These are phyloP conservation scores for Nymphalis urticae DNA, from an alignment of 2,888 invertebrate species.

Conservation along the genomic window DNA sequence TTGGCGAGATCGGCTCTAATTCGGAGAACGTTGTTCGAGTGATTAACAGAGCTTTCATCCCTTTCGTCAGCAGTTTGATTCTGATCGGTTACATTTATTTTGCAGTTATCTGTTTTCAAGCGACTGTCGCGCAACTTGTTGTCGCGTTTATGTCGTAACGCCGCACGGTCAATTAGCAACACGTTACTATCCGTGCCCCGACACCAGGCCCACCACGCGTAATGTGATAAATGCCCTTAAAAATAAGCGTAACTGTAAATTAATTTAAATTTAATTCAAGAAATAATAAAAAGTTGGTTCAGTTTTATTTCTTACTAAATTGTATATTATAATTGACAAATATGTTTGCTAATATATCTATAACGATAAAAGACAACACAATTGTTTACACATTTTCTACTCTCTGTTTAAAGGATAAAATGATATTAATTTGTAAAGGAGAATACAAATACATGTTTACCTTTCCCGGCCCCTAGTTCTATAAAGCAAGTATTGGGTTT, in stretches of 20 bases:
- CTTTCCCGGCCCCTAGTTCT: slow-evolving; percentile 96
- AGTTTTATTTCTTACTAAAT: not conserved
- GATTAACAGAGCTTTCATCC: not conserved
- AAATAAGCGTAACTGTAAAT: not conserved
- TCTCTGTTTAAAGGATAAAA: not conserved
- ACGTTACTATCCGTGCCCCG: slow-evolving; percentile 77
- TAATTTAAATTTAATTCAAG: not conserved
- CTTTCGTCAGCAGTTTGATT: not conserved
- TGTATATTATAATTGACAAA: not conserved
- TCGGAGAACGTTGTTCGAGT: slow-evolving; percentile 74
- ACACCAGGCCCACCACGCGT: slow-evolving; percentile 85
- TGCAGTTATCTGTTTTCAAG: not conserved
- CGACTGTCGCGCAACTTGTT: slow-evolving; percentile 49
- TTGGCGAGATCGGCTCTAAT: slow-evolving; percentile 92
- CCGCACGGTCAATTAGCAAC: slow-evolving; percentile 89
- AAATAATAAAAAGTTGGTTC: not conserved
- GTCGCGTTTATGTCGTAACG: slow-evolving; percentile 91
- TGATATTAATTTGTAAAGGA: not conserved
- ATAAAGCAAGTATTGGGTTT: slow-evolving; percentile 86
- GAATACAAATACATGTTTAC: slow-evolving; percentile 58
- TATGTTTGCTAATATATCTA: too few relatives aligned
- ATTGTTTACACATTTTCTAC: too few relatives aligned
- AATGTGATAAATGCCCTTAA: slow-evolving; percentile 88
- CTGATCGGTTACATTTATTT: not conserved
- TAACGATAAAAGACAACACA: too few relatives aligned